Evolutionary conservation across 2,113 vertebrate species (phyloP).

Genomic region (Empidonax alnorum): DNA sequence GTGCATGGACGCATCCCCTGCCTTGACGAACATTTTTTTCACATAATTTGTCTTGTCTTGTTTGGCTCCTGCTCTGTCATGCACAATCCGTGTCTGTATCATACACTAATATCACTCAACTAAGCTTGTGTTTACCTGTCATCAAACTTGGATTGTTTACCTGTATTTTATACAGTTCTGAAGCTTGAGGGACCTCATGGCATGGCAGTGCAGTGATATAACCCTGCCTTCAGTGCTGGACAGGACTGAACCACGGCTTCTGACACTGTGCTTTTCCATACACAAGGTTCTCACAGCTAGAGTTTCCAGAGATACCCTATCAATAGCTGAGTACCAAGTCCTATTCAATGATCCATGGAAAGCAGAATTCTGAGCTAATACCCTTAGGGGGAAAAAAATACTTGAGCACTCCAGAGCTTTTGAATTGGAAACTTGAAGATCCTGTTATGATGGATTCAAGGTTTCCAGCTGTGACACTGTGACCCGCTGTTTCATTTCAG

Average conservation of each 20-base stretch:
- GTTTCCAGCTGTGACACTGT: slow-evolving; percentile 67
- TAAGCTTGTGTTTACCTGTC: not conserved
- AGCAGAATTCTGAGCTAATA: not conserved
- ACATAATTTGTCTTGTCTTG: not conserved
- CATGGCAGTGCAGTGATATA: not conserved
- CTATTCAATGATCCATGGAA: not conserved
- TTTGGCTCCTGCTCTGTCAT: not conserved
- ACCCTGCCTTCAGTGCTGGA: not conserved
- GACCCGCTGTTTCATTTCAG: slow-evolving; percentile 37
- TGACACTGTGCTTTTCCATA: not conserved
- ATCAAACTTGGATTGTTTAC: not conserved
- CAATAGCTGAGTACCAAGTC: not conserved
- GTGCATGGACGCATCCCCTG: not conserved
- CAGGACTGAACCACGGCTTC: not conserved
- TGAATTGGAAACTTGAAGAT: slow-evolving; percentile 28
- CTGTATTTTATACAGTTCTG: not conserved
- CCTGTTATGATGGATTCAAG: slow-evolving; percentile 56
- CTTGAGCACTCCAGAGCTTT: slow-evolving; percentile 25
- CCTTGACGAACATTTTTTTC: not conserved
- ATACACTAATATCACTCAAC: not conserved
- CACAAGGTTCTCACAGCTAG: not conserved
- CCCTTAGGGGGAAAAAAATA: not conserved
- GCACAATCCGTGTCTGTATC: not conserved
- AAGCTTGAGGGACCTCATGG: not conserved
- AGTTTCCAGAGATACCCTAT: not conserved